These are phyloP conservation scores for Micrastur ruficollis DNA, from an alignment of 2,797 vertebrate genomes.

Conservation along the genomic window DNA sequence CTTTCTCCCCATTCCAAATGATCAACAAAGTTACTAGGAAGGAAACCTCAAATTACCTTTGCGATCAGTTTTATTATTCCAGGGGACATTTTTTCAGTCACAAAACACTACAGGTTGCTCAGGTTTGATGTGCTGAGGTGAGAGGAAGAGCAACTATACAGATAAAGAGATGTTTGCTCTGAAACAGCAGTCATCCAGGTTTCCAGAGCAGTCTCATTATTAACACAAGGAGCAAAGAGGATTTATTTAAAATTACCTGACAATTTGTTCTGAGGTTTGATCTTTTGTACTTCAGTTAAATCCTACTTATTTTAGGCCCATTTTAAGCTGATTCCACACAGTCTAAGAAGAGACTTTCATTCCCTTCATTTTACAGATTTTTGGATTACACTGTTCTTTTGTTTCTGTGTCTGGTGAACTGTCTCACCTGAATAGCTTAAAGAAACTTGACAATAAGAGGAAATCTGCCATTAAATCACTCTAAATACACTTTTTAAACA, in stretches of 20 bases:
- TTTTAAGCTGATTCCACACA: neutral
- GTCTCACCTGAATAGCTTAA: neutral
- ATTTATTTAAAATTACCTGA: conserved; percentile 39
- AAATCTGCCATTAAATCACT: neutral
- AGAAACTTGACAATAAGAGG: neutral
- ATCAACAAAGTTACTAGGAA: neutral
- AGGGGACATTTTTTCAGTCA: neutral
- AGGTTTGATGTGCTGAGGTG: neutral
- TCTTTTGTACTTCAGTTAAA: conserved; percentile 8
- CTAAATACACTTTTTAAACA: neutral
- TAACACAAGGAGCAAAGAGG: neutral
- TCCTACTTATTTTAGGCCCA: neutral
- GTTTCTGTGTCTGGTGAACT: neutral
- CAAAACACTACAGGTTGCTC: neutral
- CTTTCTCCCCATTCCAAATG: neutral
- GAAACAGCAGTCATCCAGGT: neutral
- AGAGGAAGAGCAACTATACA: neutral
- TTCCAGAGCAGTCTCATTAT: neutral
- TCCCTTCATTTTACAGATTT: neutral
- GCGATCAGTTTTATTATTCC: neutral
- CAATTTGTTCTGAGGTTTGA: conserved; percentile 5
- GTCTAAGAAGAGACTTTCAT: neutral
- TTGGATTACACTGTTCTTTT: neutral
- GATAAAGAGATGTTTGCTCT: neutral
- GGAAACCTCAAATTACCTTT: neutral